These are phyloP conservation scores for Barbus barbus DNA, from an alignment of 2,113 vertebrate species.

Conservation along the genomic window DNA sequence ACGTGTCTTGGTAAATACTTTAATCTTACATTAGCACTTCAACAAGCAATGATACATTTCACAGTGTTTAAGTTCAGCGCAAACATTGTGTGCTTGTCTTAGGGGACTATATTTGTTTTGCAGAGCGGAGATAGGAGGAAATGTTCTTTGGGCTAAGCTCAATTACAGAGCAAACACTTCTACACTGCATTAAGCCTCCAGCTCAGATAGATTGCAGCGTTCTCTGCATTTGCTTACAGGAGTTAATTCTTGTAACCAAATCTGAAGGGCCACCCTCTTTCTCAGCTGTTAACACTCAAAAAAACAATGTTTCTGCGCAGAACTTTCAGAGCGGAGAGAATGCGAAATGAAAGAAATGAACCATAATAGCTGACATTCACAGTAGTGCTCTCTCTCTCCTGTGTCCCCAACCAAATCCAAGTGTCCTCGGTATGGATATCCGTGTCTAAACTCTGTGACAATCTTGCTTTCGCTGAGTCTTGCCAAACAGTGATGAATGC, in stretches of 20 bases:
- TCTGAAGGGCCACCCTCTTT: neutral
- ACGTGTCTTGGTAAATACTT: conserved; percentile 72
- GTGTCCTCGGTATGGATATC: neutral
- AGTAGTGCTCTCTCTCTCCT: conserved; percentile 39
- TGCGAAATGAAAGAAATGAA: neutral
- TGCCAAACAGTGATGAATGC: conserved; percentile 67
- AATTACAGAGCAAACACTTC: conserved; percentile 57
- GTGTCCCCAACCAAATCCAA: neutral
- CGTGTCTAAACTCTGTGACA: conserved; percentile 63
- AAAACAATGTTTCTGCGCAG: neutral
- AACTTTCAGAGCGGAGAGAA: neutral
- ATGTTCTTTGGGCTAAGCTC: conserved; percentile 61
- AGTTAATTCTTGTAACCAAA: conserved; percentile 22
- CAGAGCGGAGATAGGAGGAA: conserved; percentile 54
- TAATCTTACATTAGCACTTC: conserved; percentile 69
- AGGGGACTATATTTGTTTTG: conserved; percentile 67
- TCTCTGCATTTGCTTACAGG: conserved; percentile 2
- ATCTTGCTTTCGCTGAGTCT: conserved; percentile 69
- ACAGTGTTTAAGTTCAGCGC: conserved; percentile 46
- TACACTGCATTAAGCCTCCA: conserved; percentile 46
- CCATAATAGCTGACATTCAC: conserved; percentile 25
- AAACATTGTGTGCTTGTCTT: conserved; percentile 70
- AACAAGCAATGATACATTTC: conserved; percentile 60
- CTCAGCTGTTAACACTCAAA: neutral
- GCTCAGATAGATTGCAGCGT: neutral